Evolutionary conservation across 2,797 vertebrate species (phyloP).

Genomic region (Salmo trutta): DNA sequence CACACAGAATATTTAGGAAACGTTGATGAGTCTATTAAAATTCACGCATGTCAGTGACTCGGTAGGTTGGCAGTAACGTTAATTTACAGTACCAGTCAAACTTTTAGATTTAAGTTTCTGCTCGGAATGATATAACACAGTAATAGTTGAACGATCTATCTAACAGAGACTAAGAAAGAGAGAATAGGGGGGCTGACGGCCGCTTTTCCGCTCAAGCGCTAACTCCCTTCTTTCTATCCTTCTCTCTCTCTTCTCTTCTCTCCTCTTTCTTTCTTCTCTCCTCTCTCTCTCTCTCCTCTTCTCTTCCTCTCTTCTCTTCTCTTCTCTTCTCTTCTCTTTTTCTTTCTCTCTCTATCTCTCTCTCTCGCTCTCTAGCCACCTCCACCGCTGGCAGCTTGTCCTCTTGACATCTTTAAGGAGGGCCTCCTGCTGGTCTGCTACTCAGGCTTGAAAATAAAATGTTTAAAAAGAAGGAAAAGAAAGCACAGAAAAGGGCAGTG

Average conservation of each 20-base stretch:
- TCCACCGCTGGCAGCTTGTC: conserved; percentile 34
- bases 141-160: conserved; percentile 48
- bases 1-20: conserved; percentile 5
- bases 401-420: conserved; percentile 49
- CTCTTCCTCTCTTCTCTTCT: not conserved
- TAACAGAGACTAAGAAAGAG: conserved; percentile 15
- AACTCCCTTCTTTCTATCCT: conserved; percentile 14
- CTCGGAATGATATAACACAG: conserved; percentile 17
- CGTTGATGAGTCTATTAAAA: conserved; percentile 19
- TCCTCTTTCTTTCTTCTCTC: not conserved
- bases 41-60: conserved; percentile 9
- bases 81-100: conserved; percentile 20
- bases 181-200: not conserved
- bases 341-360: not conserved
- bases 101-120: conserved; percentile 1
- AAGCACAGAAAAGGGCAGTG: conserved; percentile 49
- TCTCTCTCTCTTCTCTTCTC: not conserved
- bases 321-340: not conserved
- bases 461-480: conserved; percentile 24
- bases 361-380: not conserved
- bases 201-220: conserved; percentile 34
- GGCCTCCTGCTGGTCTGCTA: conserved; percentile 53
- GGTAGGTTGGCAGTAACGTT: conserved; percentile 6
- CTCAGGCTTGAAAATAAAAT: conserved; percentile 50
- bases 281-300: not conserved